These are phyloP conservation scores for Antennarius striatus DNA, from an alignment of 2,113 vertebrate species.

Conservation along the genomic window DNA sequence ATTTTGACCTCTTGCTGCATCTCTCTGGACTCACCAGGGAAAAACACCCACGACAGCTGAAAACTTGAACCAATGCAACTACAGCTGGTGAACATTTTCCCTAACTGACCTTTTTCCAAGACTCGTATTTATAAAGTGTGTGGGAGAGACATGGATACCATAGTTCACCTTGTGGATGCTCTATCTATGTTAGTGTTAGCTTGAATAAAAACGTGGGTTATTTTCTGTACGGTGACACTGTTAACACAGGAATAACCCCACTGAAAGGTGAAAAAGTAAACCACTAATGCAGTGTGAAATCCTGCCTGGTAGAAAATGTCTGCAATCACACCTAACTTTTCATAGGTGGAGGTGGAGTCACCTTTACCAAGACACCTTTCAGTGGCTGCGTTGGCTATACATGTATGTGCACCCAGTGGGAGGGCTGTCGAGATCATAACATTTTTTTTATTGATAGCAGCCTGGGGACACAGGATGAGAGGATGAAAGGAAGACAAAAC, in stretches of 20 bases:
- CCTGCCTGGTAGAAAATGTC: slow-evolving; percentile 21
- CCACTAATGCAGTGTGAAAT: slow-evolving; percentile 38
- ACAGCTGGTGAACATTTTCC: slow-evolving; percentile 47
- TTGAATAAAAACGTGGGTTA: slow-evolving; percentile 39
- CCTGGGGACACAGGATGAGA: slow-evolving; percentile 17
- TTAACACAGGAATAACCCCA: slow-evolving; percentile 37
- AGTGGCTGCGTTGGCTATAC: slow-evolving; percentile 32
- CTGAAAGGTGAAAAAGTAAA: slow-evolving; percentile 34
- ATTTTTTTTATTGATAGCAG: slow-evolving; percentile 55
- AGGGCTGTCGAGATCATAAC: slow-evolving; percentile 46
- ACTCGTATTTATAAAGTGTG: slow-evolving; percentile 55
- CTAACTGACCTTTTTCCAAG: slow-evolving; percentile 29
- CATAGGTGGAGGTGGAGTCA: slow-evolving; percentile 50
- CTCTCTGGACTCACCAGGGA: slow-evolving; percentile 48
- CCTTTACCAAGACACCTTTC: slow-evolving; percentile 54
- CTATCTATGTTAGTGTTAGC: slow-evolving; percentile 42
- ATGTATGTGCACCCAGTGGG: slow-evolving; percentile 46
- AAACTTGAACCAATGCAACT: slow-evolving; percentile 42
- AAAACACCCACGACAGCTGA: slow-evolving; percentile 55
- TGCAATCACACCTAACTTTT: slow-evolving; percentile 35
- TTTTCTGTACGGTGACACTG: slow-evolving; percentile 41
- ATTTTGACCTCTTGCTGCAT: slow-evolving; percentile 53
- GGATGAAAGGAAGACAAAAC: slow-evolving; percentile 25
- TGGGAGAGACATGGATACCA: slow-evolving; percentile 53
- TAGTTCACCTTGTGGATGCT: slow-evolving; percentile 47